phyloP scores from a whole-genome alignment of 2,113 vertebrate genomes.

The Cyanoramphus novaezelandiae region DNA sequence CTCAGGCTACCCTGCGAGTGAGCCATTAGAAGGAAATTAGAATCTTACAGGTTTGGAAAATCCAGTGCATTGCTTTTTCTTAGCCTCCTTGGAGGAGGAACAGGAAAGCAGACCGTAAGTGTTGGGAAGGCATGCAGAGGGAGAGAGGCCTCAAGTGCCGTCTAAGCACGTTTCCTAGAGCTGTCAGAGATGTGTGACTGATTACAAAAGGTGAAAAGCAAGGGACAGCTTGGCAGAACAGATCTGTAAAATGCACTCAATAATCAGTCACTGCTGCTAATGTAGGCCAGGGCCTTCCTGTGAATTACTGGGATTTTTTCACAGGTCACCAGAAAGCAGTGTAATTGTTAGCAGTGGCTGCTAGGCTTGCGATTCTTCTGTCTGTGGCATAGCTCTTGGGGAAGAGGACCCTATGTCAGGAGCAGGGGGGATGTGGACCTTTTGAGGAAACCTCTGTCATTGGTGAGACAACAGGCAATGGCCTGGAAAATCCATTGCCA shows the following conservation, averaged over 20 bases:
- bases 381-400: not conserved
- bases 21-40: not conserved
- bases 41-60: not conserved
- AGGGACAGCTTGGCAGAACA: not conserved
- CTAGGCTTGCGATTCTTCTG: not conserved
- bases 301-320: not conserved
- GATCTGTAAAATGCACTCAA: not conserved
- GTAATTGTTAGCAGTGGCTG: not conserved
- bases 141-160: not conserved
- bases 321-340: not conserved
- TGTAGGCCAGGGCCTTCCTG: not conserved
- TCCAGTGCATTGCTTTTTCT: not conserved
- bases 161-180: not conserved
- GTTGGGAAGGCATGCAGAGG: not conserved
- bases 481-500: constrained; percentile 79
- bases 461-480: constrained; percentile 78
- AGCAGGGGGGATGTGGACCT: not conserved
- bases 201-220: not conserved
- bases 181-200: not conserved
- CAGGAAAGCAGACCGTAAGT: not conserved
- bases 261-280: not conserved
- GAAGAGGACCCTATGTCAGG: not conserved
- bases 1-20: not conserved
- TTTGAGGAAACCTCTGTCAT: not conserved
- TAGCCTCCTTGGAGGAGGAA: not conserved